Conservation (phyloP, 1,140 invertebrate genomes). For the Lepeophtheirus salmonis region DNA sequence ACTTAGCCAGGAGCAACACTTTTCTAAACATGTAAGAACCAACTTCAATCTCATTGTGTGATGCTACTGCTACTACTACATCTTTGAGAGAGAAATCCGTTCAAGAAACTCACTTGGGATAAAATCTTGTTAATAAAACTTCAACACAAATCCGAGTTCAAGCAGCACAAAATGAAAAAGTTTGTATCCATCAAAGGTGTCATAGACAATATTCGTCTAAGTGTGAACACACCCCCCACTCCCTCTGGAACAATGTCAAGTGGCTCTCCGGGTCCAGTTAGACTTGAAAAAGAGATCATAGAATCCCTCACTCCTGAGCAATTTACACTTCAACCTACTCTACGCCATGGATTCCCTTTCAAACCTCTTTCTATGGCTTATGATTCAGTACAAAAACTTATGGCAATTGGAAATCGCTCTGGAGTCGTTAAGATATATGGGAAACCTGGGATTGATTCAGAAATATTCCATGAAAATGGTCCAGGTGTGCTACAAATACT, state of each 20-base stretch:
- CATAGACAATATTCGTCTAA: conserved; percentile 7
- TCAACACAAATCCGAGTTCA: too few relatives aligned
- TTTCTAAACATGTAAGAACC: too few relatives aligned
- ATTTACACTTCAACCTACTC: conserved; percentile 55
- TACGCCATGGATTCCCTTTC: conserved; percentile 94
- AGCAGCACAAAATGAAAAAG: conserved; percentile 7
- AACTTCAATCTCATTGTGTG: too few relatives aligned
- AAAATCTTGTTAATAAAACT: too few relatives aligned
- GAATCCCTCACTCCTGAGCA: conserved; percentile 13
- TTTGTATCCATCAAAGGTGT: conserved; percentile 14
- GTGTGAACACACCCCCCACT: conserved; percentile 3
- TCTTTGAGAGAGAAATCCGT: too few relatives aligned
- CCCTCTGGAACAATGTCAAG: neutral
- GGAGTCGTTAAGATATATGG: conserved; percentile 54
- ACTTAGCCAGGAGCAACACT: too few relatives aligned
- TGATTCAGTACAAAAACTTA: conserved; percentile 87
- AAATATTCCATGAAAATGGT: conserved; percentile 30
- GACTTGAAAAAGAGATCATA: conserved; percentile 14
- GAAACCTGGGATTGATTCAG: conserved; percentile 34
- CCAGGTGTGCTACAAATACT: conserved; percentile 66
- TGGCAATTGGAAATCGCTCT: conserved; percentile 88
- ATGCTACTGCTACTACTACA: too few relatives aligned
- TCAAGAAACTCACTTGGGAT: too few relatives aligned
- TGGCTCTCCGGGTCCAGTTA: conserved; percentile 5
- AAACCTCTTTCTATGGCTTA: conserved; percentile 88